Base-by-base conservation (phyloP, 2,888 invertebrate genomes). In the Ferdinandea cuprea region DNA sequence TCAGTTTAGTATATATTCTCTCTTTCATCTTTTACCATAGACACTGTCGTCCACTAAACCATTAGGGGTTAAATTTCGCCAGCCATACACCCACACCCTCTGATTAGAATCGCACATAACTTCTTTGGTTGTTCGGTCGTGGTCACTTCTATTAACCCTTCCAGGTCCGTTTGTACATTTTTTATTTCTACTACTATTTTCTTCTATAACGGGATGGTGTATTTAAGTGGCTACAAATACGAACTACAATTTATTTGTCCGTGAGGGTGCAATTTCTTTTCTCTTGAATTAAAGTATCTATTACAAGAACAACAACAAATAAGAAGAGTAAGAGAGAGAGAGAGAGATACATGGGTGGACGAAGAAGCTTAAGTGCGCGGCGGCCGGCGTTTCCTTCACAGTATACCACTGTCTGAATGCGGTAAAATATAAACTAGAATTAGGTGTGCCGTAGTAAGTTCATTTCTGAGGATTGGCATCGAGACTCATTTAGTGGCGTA, bases 401-500 rank as follows among this genome's bases (percentile, higher is more conserved):
- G 35, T 19, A 6, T 37, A 25, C 50, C 37, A 17, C 35, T 46
- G 54, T 54, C 66, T 68, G 25, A 30, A 32, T 58, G n/a, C n/a
- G 59, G 48, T 21, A 56, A 35, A 61, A 50, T 50, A 77, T 72
- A 77, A 83, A 73, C 66, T 63, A 78, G 54, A 83, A 77, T 77
- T 83, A 83, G 83, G 83, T 77, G 83, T 48, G 83, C 61, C 78
- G 48, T 68, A 72, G 72, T 68, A 68, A 72, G 65, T 77, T 77
- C 72, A 83, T 77, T 83, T 77, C 77, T 42, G 1, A 61, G 83
- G 83, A 83, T 83, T 68, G 83, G 77, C 77, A 61, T 17, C 68
- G 54, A 58, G 52, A 56, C 78, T 77, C 63, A 78, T 61, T 77
- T 72, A 61, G 56, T 61, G 54, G 48, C 59, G 46, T 79, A 66